Evolutionary conservation across 2,888 invertebrate genomes (phyloP).

Genomic region (Ophion ellenae): DNA sequence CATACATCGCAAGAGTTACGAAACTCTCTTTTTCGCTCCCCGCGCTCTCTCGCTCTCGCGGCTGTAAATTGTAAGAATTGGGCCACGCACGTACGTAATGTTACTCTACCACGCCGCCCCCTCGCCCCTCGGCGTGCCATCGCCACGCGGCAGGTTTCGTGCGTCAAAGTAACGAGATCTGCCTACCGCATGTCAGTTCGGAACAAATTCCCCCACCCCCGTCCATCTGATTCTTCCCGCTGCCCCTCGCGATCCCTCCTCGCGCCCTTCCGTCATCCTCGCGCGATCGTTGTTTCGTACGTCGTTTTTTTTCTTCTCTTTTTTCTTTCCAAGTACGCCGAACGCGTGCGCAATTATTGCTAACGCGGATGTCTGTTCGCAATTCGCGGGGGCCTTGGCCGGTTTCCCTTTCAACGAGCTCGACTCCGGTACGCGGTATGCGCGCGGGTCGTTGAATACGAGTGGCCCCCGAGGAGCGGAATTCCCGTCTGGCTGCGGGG

Average conservation of each 20-base stretch:
- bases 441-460: slow-evolving; percentile 17
- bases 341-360: slow-evolving; percentile 80
- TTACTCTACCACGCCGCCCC: slow-evolving; percentile 2
- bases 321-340: slow-evolving; percentile 71
- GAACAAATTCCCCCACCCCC: slow-evolving; percentile 13
- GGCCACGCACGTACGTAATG: slow-evolving; percentile 75
- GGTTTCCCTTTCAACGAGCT: slow-evolving; percentile 79
- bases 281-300: slow-evolving; percentile 60
- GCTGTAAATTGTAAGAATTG: slow-evolving; percentile 82
- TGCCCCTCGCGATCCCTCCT: neutral
- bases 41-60: slow-evolving; percentile 58
- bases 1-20: slow-evolving; percentile 73
- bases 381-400: slow-evolving; percentile 81
- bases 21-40: slow-evolving; percentile 65
- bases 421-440: slow-evolving; percentile 6
- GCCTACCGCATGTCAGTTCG: slow-evolving; percentile 37
- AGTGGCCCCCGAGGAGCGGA: neutral
- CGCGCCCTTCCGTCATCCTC: slow-evolving; percentile 35
- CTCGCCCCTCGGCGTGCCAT: slow-evolving; percentile 8
- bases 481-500: neutral
- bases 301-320: slow-evolving; percentile 48
- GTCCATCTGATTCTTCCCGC: no score
- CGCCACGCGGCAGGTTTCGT: slow-evolving; percentile 13
- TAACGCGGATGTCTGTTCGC: slow-evolving; percentile 83
- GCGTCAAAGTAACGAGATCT: slow-evolving; percentile 49